Percentiles rank a stretch among this genome's conserved stretches.
Evolutionary conservation across 2,888 invertebrate genomes (phyloP).

Genomic region (Galeruca laticollis): DNA sequence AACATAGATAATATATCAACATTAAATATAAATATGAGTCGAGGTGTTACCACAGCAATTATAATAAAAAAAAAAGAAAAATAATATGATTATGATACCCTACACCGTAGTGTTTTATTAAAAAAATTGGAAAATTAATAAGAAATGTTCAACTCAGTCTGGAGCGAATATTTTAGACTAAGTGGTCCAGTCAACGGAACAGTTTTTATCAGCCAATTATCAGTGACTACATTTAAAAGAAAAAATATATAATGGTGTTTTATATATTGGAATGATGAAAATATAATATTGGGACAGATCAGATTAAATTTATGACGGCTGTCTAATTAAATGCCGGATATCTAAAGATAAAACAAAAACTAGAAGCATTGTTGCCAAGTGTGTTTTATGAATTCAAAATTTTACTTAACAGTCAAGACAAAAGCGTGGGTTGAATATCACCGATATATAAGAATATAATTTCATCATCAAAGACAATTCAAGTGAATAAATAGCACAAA

Average conservation of each 20-base stretch:
- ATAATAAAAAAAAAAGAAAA: no score
- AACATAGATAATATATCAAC: neutral
- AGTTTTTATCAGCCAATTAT: neutral
- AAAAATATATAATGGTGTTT: neutral
- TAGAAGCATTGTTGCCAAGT: neutral
- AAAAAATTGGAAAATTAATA: neutral
- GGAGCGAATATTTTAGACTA: neutral
- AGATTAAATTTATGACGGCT: neutral
- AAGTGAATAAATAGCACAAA: no score
- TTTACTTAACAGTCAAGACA: no score
- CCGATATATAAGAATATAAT: no score
- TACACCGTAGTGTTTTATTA: no score
- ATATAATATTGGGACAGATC: constrained; percentile 1
- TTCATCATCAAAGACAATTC: no score
- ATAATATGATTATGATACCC: no score
- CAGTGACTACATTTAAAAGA: neutral
- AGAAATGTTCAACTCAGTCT: neutral
- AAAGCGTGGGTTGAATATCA: no score
- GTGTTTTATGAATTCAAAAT: neutral
- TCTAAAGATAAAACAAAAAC: neutral
- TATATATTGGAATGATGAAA: neutral
- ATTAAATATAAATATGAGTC: neutral
- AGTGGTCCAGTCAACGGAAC: neutral
- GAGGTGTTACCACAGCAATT: no score
- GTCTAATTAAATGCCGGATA: neutral